These are phyloP conservation scores for Sebastolobus altivelis DNA, from an alignment of 2,797 vertebrate species.

Conservation along the genomic window DNA sequence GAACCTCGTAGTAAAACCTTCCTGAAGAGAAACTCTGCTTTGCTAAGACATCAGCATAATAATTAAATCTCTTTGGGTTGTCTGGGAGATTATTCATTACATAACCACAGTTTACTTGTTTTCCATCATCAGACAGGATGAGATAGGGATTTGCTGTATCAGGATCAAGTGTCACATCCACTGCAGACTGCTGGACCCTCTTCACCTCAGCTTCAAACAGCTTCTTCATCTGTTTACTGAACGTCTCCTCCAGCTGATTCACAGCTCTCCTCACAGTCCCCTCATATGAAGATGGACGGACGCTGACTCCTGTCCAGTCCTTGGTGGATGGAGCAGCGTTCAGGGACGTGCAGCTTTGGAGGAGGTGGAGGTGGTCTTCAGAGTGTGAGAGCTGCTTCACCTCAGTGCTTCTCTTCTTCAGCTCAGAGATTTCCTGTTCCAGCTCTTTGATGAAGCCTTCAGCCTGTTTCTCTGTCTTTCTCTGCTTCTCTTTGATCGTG, in stretches of 20 bases:
- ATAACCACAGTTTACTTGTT: neutral
- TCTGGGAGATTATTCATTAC: neutral
- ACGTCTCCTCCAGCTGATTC: neutral
- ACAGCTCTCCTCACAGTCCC: neutral
- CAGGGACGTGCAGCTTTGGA: neutral
- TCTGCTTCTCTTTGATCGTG: no score
- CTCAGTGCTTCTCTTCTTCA: no score
- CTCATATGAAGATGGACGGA: neutral
- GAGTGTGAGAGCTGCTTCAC: neutral
- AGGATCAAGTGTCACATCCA: neutral
- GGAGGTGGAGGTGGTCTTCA: neutral
- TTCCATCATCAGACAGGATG: constrained; percentile 8
- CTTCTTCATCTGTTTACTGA: neutral
- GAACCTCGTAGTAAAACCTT: neutral
- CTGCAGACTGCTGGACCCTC: neutral
- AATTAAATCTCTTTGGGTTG: neutral
- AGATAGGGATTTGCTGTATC: fast-evolving
- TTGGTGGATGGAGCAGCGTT: neutral
- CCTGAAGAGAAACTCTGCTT: constrained; percentile 6
- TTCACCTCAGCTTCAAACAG: neutral
- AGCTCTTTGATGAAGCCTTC: no score
- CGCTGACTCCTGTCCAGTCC: neutral
- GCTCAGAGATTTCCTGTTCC: no score
- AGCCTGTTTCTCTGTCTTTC: no score
- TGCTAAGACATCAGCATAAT: fast-evolving